Percentiles rank a stretch among this genome's conserved stretches.
Evolutionary conservation across 1,140 invertebrate species (phyloP).

Genomic region (Caenorhabditis briggsae): DNA sequence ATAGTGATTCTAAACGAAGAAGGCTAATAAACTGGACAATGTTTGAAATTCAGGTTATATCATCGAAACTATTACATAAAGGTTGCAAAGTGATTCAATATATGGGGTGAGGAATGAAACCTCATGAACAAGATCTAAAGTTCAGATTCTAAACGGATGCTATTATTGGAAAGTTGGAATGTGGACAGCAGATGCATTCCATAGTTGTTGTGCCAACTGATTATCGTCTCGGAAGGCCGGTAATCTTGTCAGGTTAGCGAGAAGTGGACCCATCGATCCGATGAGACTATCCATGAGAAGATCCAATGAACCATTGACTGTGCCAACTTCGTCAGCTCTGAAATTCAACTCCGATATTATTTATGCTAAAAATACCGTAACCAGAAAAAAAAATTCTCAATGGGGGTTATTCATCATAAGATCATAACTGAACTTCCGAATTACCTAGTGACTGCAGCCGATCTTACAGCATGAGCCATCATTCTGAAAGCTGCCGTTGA

Average conservation of each 20-base stretch:
- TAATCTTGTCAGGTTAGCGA: conserved; percentile 65
- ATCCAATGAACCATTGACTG: conserved; percentile 70
- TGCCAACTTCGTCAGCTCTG: conserved; percentile 67
- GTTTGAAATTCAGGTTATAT: too few species aligned
- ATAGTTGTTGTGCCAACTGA: conserved; percentile 67
- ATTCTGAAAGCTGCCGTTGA: conserved; percentile 68
- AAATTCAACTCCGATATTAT: background rate
- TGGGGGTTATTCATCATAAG: background rate
- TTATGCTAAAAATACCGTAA: background rate
- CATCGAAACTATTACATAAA: too few species aligned
- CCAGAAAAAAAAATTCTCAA: background rate
- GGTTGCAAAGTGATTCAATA: background rate
- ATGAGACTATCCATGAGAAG: conserved; percentile 71
- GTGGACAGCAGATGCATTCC: conserved; percentile 68
- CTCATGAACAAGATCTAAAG: background rate
- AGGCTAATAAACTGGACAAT: too few species aligned
- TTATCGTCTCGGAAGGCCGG: conserved; percentile 63
- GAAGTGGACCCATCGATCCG: conserved; percentile 70
- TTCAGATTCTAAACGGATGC: background rate
- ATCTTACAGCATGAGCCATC: conserved; percentile 69
- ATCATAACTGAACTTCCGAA: background rate
- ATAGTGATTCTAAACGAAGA: background rate
- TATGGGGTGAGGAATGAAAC: background rate
- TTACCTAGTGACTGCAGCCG: conserved; percentile 66
- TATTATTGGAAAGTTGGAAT: conserved; percentile 69